Evolutionary conservation across 1,140 invertebrate genomes (phyloP).

Genomic region (Coenobita brevimanus): DNA sequence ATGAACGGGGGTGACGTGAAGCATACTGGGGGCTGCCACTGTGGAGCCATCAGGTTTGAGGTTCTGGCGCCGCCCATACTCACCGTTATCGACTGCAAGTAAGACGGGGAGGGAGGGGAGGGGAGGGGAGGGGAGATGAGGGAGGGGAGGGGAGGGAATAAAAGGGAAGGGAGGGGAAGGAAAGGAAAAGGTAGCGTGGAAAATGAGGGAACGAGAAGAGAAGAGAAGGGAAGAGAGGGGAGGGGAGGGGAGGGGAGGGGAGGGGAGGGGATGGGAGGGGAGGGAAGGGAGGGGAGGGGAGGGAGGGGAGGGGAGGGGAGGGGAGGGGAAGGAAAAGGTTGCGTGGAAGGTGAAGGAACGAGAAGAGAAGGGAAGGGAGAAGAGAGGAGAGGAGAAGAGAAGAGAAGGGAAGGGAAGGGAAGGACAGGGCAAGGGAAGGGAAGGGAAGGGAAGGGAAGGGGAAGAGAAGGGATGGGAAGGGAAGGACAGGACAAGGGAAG

Average conservation of each 20-base stretch:
- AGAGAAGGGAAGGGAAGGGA: background rate
- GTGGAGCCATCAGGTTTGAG: slow-evolving; percentile 75
- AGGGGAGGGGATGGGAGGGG: no score
- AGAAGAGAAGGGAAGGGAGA: background rate
- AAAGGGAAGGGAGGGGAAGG: background rate
- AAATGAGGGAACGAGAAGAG: background rate
- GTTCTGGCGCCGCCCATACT: slow-evolving; percentile 73
- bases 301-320: background rate
- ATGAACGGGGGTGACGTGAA: slow-evolving; percentile 1
- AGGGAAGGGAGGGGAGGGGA: background rate
- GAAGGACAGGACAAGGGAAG: background rate
- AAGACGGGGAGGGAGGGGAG: slow-evolving; percentile 34
- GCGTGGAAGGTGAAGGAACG: no score
- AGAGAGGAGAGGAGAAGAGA: background rate
- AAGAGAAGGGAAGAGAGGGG: background rate
- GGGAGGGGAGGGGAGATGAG: background rate
- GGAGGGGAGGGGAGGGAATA: no score
- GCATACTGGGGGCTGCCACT: slow-evolving; percentile 76
- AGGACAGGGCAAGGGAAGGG: background rate
- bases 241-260: background rate
- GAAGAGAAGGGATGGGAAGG: background rate
- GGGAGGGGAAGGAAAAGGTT: no score
- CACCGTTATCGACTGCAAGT: slow-evolving; percentile 76
- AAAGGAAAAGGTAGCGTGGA: background rate
- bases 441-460: background rate